phyloP scores from a whole-genome alignment of 2,113 vertebrate genomes.

The Aptenodytes forsteri region DNA sequence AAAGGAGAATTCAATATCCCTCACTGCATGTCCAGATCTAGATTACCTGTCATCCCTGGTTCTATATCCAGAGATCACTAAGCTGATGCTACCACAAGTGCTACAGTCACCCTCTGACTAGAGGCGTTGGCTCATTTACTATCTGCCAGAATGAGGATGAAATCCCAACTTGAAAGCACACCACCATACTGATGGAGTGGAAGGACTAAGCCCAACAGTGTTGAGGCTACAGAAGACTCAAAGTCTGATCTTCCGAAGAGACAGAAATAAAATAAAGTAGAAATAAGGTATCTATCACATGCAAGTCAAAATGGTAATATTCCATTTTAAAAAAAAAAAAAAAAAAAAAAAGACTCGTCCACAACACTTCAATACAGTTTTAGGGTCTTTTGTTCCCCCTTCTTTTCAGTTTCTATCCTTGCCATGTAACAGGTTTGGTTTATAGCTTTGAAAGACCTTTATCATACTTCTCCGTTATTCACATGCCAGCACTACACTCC shows the following conservation, averaged over 20 bases:
- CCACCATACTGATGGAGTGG: not conserved
- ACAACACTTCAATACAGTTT: not conserved
- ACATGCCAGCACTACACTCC: rapidly evolving
- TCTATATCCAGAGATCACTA: not conserved
- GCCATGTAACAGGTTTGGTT: not conserved
- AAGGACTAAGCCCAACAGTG: not conserved
- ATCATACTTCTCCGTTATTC: not conserved
- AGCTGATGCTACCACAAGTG: not conserved
- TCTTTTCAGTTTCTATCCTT: not conserved
- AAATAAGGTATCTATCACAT: not conserved
- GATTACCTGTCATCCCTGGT: not conserved
- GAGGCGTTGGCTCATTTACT: not conserved
- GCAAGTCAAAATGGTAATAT: not conserved
- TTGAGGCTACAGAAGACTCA: not conserved
- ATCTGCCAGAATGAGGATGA: not conserved
- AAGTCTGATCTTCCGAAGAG: not conserved
- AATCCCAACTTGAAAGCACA: not conserved
- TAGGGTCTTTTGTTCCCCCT: not conserved
- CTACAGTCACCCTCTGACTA: not conserved
- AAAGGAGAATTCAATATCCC: not conserved
- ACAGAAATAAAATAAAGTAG: not conserved
- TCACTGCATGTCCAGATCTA: not conserved
- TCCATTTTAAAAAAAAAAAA: not conserved
- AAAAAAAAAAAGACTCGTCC: not conserved
- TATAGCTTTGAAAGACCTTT: not conserved